These are phyloP conservation scores for Thecophora atra DNA, from an alignment of 2,888 invertebrate species.

Conservation along the genomic window DNA sequence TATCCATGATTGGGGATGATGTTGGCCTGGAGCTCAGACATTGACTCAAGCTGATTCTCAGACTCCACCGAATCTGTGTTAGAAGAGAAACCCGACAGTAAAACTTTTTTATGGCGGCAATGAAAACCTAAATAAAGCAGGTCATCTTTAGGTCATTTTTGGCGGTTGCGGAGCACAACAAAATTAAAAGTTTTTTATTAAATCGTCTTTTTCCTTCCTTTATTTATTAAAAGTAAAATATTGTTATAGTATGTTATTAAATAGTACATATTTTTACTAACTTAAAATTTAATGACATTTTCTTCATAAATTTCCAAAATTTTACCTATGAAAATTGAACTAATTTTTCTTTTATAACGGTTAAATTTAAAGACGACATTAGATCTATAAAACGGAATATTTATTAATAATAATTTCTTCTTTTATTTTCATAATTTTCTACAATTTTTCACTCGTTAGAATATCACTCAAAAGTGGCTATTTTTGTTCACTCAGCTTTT, in stretches of 20 bases:
- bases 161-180: too few species aligned
- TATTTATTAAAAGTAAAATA: too few species aligned
- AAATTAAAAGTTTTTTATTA: too few species aligned
- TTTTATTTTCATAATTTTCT: neutral
- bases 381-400: neutral
- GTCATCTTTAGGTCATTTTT: too few species aligned
- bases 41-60: neutral
- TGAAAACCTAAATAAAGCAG: neutral
- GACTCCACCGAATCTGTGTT: neutral
- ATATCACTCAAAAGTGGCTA: conserved; percentile 36
- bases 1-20: too few species aligned
- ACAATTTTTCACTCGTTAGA: conserved; percentile 10
- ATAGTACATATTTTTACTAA: too few species aligned
- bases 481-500: conserved; percentile 20
- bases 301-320: too few species aligned
- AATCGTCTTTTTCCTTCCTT: neutral
- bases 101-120: neutral
- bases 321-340: too few species aligned
- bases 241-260: too few species aligned
- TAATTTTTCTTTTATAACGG: neutral
- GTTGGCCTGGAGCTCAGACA: too few species aligned
- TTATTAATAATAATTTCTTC: neutral
- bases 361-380: neutral
- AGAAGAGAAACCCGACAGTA: neutral
- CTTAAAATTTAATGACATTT: too few species aligned